A percentile compares a stretch with the other conserved stretches of the same genome.
Evolutionary conservation across 2,888 invertebrate genomes (phyloP).

Genomic region (Drosophila incognita): DNA sequence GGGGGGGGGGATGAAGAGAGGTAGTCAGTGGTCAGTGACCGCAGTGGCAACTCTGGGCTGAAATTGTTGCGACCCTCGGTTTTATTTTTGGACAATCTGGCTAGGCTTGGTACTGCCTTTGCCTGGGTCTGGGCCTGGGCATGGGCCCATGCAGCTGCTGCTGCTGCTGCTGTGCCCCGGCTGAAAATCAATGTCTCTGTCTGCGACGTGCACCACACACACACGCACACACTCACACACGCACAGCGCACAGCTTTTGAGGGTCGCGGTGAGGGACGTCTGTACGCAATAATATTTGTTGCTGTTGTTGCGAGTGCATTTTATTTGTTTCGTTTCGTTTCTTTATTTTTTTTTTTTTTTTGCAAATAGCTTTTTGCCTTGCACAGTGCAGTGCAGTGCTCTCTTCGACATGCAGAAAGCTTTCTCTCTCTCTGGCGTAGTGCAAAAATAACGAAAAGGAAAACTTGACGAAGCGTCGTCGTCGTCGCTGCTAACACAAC

Average conservation of each 20-base stretch:
- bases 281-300: slow-evolving; percentile 31
- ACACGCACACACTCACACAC: background rate
- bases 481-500: slow-evolving; percentile 51
- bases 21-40: slow-evolving; percentile 23
- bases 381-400: slow-evolving; percentile 8
- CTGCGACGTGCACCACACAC: slow-evolving; percentile 39
- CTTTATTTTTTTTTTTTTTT: background rate
- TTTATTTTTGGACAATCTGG: slow-evolving; percentile 25
- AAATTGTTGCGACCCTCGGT: slow-evolving; percentile 29
- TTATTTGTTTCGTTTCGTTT: background rate
- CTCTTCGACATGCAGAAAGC: slow-evolving; percentile 25
- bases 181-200: slow-evolving; percentile 73
- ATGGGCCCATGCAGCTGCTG: slow-evolving; percentile 1
- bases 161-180: background rate
- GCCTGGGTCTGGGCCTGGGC: slow-evolving; percentile 3
- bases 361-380: slow-evolving; percentile 8
- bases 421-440: slow-evolving; percentile 7
- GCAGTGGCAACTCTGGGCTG: slow-evolving; percentile 1
- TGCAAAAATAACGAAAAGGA: slow-evolving; percentile 46
- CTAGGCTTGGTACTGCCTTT: slow-evolving; percentile 1
- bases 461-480: slow-evolving; percentile 38
- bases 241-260: slow-evolving; percentile 63
- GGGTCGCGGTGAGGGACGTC: slow-evolving; percentile 77
- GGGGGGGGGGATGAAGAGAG: background rate
- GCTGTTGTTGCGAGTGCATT: slow-evolving; percentile 34